phyloP scores from a whole-genome alignment of 2,797 vertebrate genomes.

The Tokudaia tokunoshimensis region DNA sequence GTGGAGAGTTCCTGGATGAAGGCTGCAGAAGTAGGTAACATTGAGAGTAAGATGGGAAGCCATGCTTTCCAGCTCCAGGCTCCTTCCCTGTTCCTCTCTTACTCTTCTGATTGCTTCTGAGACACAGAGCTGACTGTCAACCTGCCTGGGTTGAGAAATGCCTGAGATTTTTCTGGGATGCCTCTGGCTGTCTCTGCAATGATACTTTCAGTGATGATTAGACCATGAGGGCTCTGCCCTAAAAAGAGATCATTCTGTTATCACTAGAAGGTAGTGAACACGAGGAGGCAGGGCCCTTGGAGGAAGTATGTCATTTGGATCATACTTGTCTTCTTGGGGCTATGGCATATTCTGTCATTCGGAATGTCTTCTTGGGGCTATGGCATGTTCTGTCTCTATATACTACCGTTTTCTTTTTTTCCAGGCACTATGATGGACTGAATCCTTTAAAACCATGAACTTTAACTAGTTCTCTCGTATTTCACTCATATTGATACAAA shows the following conservation, averaged over 20 bases:
- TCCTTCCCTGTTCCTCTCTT: background rate
- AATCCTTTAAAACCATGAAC: background rate
- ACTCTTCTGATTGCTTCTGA: background rate
- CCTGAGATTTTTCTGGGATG: no score
- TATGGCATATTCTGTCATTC: no score
- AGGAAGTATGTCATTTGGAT: background rate
- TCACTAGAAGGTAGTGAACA: background rate
- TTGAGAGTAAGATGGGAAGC: accelerated
- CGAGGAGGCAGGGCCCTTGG: background rate
- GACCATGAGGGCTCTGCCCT: background rate
- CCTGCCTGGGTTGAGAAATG: background rate
- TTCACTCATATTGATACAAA: no score
- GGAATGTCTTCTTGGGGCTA: background rate
- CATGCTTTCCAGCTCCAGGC: accelerated
- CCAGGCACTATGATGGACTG: background rate
- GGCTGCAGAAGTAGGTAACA: background rate
- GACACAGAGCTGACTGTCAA: background rate
- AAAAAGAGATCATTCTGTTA: background rate
- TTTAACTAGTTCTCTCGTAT: background rate
- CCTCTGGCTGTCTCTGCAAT: background rate
- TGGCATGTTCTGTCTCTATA: background rate
- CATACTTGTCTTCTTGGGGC: background rate
- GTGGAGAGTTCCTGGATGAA: accelerated
- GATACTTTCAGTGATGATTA: no score
- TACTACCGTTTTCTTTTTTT: background rate